Evolutionary conservation across 2,888 invertebrate genomes (phyloP), one percentile per base, ranked within the genome.

Genomic region (Tachina fera): DNA sequence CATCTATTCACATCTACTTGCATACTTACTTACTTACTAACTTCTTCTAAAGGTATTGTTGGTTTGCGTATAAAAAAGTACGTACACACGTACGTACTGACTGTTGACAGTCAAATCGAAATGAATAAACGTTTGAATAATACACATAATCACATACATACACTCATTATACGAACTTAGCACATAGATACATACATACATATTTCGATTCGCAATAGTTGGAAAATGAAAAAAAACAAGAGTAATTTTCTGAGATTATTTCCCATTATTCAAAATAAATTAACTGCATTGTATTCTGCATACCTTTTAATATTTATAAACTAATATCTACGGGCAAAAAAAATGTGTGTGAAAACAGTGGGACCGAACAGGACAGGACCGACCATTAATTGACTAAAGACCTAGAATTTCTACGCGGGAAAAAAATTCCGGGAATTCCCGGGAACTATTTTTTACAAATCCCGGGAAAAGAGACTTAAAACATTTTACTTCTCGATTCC

Each of bases 231-330:
- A 16, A 56, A 31, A 56, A 70, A 65, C 53, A 82, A 78, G 74
- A 51, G 53, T 82, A 82, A 82, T 86, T 83, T 80, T 86, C 79
- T 86, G 86, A 83, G 71, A 86, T 86, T 80, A 76, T 86, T 86
- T 86, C 86, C 86, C 83, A 86, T 83, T 80, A 83, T 83, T 76
- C 78, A 83, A 83, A 79, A 86, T 76, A 80, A 79, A 83, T 67
- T 14, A 74, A 78, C 68, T 56, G 68, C 45, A 68, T 75, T 67
- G 75, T 53, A 61, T 79, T 65, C 63, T 71, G 67, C 67, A 65
- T 74, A 71, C 45, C 43, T 60, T 51, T 43, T 41, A 49, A 49
- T 74, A 61, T 13, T 53, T 43, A 49, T 43, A 51, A 19, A 58
- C 47, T 58, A 16, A 39, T 49, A 31, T 31, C 31, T 31, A 67